Conservation (phyloP, 1,140 invertebrate genomes). For the Drosophila tristis region DNA sequence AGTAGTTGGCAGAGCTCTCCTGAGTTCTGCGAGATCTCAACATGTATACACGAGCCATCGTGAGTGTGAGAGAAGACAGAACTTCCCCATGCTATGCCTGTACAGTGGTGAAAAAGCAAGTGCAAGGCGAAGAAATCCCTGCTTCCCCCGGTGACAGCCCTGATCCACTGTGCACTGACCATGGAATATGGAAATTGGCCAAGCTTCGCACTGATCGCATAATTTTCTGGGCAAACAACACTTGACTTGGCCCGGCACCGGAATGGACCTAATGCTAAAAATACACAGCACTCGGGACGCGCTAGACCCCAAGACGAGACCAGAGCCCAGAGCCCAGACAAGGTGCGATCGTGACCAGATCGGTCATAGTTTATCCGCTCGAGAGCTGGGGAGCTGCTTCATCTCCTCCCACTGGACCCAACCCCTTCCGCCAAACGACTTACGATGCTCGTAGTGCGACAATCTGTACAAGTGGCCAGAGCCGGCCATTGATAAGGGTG, state of each 20-base stretch:
- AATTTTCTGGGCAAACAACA: slow-evolving; percentile 60
- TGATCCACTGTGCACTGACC: slow-evolving; percentile 29
- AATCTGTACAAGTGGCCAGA: too few species aligned
- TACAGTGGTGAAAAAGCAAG: slow-evolving; percentile 3
- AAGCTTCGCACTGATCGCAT: slow-evolving; percentile 50
- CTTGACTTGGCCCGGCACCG: slow-evolving; percentile 1
- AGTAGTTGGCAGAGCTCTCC: too few species aligned
- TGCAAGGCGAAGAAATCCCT: background rate
- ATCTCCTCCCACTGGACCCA: background rate
- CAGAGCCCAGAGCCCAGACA: too few species aligned
- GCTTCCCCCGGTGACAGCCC: background rate
- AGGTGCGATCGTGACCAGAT: background rate
- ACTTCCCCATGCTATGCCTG: background rate
- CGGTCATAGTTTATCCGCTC: slow-evolving; percentile 34
- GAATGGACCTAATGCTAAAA: slow-evolving; percentile 34
- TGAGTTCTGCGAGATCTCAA: too few species aligned
- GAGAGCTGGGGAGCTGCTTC: slow-evolving; percentile 3
- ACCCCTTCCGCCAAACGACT: slow-evolving; percentile 13
- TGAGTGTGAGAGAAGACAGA: background rate
- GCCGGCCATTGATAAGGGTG: background rate
- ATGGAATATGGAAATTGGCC: slow-evolving; percentile 10
- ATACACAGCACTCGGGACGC: slow-evolving; percentile 16
- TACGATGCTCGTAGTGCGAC: too few species aligned
- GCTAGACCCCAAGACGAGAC: slow-evolving; percentile 22
- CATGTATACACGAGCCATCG: background rate